Evolutionary conservation across 2,113 vertebrate species (phyloP).

Genomic region (Psephotus haematonotus): DNA sequence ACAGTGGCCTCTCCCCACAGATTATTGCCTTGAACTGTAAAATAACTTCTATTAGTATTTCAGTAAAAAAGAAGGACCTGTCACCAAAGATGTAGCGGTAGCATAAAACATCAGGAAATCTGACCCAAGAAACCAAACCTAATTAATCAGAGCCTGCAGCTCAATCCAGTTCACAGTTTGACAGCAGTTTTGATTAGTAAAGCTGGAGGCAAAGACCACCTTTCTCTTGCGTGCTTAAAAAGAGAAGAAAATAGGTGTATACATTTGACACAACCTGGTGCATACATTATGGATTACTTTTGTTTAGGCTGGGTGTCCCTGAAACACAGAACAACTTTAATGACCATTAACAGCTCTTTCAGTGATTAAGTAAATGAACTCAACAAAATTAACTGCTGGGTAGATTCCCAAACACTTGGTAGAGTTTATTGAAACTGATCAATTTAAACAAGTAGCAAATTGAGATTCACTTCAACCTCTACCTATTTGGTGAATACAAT

Average conservation of each 20-base stretch:
- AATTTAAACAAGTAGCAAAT: constrained; percentile 76
- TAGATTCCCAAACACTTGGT: constrained; percentile 56
- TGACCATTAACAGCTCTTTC: background rate
- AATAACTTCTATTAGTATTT: background rate
- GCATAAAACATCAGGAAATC: background rate
- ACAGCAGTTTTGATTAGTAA: background rate
- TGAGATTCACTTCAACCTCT: constrained; percentile 76
- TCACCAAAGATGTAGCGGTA: background rate
- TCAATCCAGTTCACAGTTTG: background rate
- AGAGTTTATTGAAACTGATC: constrained; percentile 75
- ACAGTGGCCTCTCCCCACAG: background rate
- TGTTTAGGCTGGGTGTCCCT: background rate
- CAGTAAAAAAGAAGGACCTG: background rate
- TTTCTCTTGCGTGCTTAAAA: background rate
- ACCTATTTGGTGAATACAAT: constrained; percentile 65
- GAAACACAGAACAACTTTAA: background rate
- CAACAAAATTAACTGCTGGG: background rate
- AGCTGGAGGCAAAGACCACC: background rate
- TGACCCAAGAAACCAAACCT: background rate
- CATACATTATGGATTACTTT: background rate
- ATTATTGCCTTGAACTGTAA: background rate
- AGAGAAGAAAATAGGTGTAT: background rate
- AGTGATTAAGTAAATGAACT: constrained; percentile 32
- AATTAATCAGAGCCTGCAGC: background rate
- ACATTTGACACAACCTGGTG: background rate